A percentile compares a stretch with the other conserved stretches of the same genome.
These are phyloP conservation scores for Stercorarius parasiticus DNA, from an alignment of 2,113 vertebrate species.

Conservation along the genomic window DNA sequence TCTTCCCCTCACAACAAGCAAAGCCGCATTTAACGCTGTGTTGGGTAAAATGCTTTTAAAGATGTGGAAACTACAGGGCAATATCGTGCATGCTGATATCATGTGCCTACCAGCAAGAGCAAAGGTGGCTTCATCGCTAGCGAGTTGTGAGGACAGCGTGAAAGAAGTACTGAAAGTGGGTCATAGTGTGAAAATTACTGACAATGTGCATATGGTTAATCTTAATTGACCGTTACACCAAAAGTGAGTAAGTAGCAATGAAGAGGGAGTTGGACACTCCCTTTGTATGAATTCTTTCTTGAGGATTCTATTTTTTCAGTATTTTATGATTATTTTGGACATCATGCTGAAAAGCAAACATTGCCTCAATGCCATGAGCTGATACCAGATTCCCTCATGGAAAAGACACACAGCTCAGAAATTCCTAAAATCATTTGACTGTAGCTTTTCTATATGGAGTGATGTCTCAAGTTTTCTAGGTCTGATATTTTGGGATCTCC, in stretches of 20 bases:
- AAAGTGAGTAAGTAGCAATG: not conserved
- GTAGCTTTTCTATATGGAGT: not conserved
- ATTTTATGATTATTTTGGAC: not conserved
- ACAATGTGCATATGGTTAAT: not conserved
- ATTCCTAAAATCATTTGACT: not conserved
- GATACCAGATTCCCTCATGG: not conserved
- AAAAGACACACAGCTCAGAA: not conserved
- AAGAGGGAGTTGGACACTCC: not conserved
- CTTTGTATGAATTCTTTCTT: not conserved
- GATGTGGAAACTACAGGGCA: not conserved
- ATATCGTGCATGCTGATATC: not conserved
- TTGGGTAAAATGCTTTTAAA: not conserved
- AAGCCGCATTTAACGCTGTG: fast-evolving
- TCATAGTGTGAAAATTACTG: not conserved
- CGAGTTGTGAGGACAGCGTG: not conserved
- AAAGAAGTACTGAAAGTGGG: not conserved
- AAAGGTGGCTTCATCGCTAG: not conserved
- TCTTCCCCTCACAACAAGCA: not conserved
- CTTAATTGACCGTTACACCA: not conserved
- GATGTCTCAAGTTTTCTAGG: conserved; percentile 46
- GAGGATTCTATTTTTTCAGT: not conserved
- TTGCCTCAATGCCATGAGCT: not conserved
- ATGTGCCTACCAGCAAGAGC: not conserved
- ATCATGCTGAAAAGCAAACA: not conserved
- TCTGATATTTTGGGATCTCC: conserved; percentile 52